Base-by-base conservation (phyloP, 2,888 invertebrate species). In the Empis livida region DNA sequence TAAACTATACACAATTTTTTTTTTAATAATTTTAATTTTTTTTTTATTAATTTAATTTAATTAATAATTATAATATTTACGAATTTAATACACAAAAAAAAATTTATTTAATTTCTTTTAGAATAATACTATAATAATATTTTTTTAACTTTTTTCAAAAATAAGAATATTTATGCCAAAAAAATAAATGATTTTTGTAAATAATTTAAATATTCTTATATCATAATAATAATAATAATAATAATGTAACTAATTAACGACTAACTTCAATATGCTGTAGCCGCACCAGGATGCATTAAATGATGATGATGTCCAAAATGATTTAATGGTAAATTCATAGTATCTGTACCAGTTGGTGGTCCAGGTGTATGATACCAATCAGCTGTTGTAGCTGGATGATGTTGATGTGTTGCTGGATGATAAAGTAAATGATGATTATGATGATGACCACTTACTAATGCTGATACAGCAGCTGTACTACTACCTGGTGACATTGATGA, bases 261-360 rank as follows among this genome's bases (percentile, higher is more conserved):
- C 27, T 41, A 41, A 54, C 74, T 76, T 82, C 81, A 85, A 74
- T 85, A 85, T 44, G 84, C 84, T 49, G 84, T 80, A 49, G 84
- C 80, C 39, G 84, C 82, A 10, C 83, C 82, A 27, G 79, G 78
- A 65, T 77, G 79, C 75, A 79, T 77, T 57, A 79, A 63, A 55
- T 78, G 79, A 53, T 77, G 77, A 51, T 77, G 77, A 62, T 67
- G 66, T 2, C 79, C 73, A 51, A 76, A 71, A 55, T 72, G 73
- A 59, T 74, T 67, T 44, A 68, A 55, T 39, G 67, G 63, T 47
- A 55, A 55, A 59, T 68, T 68, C 63, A 67, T 70, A 5, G 68
- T 63, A 45, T 68, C 72, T 41, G 64, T 61, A 6, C 57, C 49
- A 62, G 71, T 53, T 58, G 64, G 45, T 62, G 74, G 50, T 65